Conservation (phyloP, 2,888 invertebrate species). For the Eristalinus sepulchralis region DNA sequence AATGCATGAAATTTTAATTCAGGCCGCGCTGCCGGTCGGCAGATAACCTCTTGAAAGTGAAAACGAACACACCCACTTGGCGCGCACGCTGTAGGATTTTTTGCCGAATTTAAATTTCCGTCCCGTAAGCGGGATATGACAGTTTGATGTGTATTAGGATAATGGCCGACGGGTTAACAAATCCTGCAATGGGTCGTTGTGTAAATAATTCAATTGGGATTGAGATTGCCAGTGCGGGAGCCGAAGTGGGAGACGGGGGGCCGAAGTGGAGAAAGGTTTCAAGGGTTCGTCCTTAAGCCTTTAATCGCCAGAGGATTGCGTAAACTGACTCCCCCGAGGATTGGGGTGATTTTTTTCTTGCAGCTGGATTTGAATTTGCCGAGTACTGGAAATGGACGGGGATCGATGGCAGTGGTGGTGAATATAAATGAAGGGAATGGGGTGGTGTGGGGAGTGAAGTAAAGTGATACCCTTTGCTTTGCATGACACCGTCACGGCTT, state of each 20-base stretch:
- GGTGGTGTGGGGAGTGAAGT: background rate
- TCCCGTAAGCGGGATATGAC: constrained; percentile 2
- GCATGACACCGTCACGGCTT: background rate
- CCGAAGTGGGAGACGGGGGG: background rate
- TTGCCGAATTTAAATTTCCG: constrained; percentile 10
- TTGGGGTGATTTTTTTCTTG: background rate
- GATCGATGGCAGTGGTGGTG: background rate
- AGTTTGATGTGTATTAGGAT: constrained; percentile 12
- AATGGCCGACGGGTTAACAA: constrained; percentile 20
- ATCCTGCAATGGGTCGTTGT: constrained; percentile 15
- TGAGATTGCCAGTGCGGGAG: too few relatives aligned
- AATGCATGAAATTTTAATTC: constrained; percentile 52
- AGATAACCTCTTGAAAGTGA: background rate
- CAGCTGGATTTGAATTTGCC: background rate
- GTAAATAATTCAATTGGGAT: constrained; percentile 29
- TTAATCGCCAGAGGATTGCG: background rate
- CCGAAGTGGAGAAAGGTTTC: background rate
- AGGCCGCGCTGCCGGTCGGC: constrained; percentile 24
- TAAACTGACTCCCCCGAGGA: background rate
- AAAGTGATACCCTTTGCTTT: background rate
- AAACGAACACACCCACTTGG: background rate
- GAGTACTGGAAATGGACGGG: background rate
- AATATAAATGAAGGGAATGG: background rate
- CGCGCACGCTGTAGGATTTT: constrained; percentile 1
- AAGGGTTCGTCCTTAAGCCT: background rate